Conservation (phyloP, 2,888 invertebrate genomes). For the Eumacrocentrus americanus region DNA sequence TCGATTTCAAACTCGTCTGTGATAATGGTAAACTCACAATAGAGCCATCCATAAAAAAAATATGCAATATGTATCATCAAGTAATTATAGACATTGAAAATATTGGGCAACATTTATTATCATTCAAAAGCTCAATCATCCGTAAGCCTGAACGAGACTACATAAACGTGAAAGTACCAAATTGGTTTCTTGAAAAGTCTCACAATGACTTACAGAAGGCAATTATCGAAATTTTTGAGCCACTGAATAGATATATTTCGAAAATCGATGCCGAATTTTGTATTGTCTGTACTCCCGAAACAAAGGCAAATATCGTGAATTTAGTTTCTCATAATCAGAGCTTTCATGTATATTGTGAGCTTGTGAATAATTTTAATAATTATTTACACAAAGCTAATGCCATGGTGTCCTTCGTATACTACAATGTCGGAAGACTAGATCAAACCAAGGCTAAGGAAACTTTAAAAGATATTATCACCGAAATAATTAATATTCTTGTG, state of each 20-base stretch:
- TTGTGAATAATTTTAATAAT: conserved; percentile 45
- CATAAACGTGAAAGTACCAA: conserved; percentile 67
- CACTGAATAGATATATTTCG: conserved; percentile 41
- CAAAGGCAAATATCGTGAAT: conserved; percentile 33
- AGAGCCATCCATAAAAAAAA: conserved; percentile 66
- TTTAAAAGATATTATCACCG: conserved; percentile 42
- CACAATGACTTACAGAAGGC: conserved; percentile 43
- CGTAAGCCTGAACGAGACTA: conserved; percentile 61
- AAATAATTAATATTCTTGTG: conserved; percentile 43
- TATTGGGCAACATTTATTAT: conserved; percentile 66
- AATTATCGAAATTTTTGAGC: conserved; percentile 41
- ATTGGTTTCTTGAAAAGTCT: conserved; percentile 61
- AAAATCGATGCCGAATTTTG: conserved; percentile 43
- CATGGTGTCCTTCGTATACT: conserved; percentile 47
- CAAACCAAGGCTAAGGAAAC: conserved; percentile 45
- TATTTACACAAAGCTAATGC: conserved; percentile 43
- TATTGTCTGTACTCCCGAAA: conserved; percentile 38
- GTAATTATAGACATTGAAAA: conserved; percentile 67
- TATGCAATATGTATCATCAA: conserved; percentile 66
- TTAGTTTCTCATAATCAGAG: conserved; percentile 36
- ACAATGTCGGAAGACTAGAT: conserved; percentile 46
- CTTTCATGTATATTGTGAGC: conserved; percentile 42
- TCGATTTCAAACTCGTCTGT: conserved; percentile 68
- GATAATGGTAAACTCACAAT: conserved; percentile 62
- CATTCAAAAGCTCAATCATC: conserved; percentile 67